Evolutionary conservation across 2,797 vertebrate genomes (phyloP).

Genomic region (Melanotaenia maccullochi): DNA sequence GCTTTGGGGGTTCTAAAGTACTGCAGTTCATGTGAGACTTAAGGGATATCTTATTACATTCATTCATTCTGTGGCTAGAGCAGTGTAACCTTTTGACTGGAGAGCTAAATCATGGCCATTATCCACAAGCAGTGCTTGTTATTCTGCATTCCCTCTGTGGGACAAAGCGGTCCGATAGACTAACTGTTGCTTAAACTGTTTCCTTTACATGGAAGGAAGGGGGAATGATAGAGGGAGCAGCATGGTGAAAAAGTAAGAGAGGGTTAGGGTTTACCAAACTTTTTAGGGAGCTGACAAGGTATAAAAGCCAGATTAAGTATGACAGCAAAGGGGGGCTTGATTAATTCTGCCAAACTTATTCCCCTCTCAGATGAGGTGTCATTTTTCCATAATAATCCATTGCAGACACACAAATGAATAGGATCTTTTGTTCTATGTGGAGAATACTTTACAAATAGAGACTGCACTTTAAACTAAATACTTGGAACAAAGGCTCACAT

Average conservation of each 20-base stretch:
- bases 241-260: conserved; percentile 14
- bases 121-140: conserved; percentile 74
- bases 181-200: conserved; percentile 76
- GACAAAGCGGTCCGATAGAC: conserved; percentile 69
- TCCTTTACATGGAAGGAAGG: conserved; percentile 61
- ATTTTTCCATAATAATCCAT: conserved; percentile 59
- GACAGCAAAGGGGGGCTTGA: conserved; percentile 45
- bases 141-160: conserved; percentile 74
- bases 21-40: conserved; percentile 69
- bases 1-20: conserved; percentile 55
- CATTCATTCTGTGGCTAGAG: conserved; percentile 76
- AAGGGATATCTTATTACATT: conserved; percentile 76
- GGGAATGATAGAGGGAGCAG: conserved; percentile 10
- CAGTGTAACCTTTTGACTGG: conserved; percentile 77
- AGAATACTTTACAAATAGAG: conserved; percentile 59
- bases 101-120: conserved; percentile 78
- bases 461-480: conserved; percentile 62
- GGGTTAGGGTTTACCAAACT: conserved; percentile 28
- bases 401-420: conserved; percentile 64
- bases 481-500: conserved; percentile 38
- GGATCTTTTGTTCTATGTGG: conserved; percentile 65
- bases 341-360: conserved; percentile 60
- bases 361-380: conserved; percentile 60
- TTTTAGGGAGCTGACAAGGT: conserved; percentile 16
- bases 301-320: conserved; percentile 9